phyloP scores from a whole-genome alignment of 2,797 vertebrate genomes.

The Picus viridis region DNA sequence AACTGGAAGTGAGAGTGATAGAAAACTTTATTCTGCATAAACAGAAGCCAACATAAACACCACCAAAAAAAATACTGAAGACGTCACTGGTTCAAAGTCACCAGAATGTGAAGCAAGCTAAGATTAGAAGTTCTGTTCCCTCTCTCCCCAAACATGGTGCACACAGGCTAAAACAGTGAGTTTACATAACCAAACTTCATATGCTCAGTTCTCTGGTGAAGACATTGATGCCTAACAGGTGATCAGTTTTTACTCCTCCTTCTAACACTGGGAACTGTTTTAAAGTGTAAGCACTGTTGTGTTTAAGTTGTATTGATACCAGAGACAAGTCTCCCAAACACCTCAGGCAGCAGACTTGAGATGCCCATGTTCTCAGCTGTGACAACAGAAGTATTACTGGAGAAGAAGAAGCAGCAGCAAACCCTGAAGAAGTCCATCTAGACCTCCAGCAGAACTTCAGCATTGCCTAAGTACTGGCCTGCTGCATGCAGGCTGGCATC shows the following conservation, averaged over 20 bases:
- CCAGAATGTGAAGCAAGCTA: constrained; percentile 57
- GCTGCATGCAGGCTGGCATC: too few relatives aligned
- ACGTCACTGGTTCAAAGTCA: constrained; percentile 54
- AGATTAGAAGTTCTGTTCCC: constrained; percentile 51
- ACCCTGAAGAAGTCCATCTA: background rate
- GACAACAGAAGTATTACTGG: background rate
- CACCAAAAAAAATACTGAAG: constrained; percentile 45
- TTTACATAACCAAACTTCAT: background rate
- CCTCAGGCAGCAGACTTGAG: background rate
- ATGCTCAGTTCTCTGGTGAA: background rate
- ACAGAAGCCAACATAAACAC: constrained; percentile 79
- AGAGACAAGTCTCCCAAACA: background rate
- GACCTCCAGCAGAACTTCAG: background rate
- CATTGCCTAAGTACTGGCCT: background rate
- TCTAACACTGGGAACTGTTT: background rate
- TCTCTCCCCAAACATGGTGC: constrained; percentile 7
- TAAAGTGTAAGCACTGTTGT: background rate
- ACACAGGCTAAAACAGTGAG: background rate
- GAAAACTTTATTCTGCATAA: constrained; percentile 69
- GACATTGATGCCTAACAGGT: background rate
- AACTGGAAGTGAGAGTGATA: constrained; percentile 79
- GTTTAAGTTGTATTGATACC: background rate
- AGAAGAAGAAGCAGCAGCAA: background rate
- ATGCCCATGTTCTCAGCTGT: background rate
- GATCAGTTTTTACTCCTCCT: background rate